phyloP scores from a whole-genome alignment of 2,113 vertebrate species.

The Eulacestoma nigropectus region DNA sequence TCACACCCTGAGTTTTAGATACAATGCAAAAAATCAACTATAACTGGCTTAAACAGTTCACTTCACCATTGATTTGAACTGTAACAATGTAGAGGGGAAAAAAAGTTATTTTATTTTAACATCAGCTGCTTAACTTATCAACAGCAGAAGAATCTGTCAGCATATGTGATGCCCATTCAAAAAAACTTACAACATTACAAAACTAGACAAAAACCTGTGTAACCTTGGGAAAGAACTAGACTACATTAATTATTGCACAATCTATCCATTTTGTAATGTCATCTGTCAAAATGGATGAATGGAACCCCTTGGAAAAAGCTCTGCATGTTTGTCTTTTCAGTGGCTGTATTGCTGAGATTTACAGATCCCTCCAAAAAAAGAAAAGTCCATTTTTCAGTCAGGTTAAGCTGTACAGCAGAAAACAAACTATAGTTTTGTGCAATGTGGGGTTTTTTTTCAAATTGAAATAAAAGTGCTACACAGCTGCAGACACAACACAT shows the following conservation, averaged over 20 bases:
- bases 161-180: accelerated
- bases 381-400: background rate
- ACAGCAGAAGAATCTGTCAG: background rate
- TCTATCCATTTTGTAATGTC: background rate
- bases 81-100: background rate
- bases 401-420: background rate
- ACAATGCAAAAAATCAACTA: background rate
- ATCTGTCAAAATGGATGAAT: background rate
- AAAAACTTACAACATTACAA: background rate
- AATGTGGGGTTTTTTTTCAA: background rate
- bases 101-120: background rate
- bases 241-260: background rate
- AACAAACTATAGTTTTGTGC: background rate
- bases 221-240: background rate
- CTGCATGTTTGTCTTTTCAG: background rate
- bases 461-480: background rate
- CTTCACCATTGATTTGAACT: background rate
- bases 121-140: background rate
- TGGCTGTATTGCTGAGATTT: background rate
- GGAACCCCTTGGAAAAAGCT: background rate
- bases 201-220: background rate
- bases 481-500: background rate
- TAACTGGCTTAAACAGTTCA: background rate
- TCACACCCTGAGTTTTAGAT: background rate
- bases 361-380: background rate